Base-by-base conservation (phyloP, 2,113 vertebrate species). In the Pterocles gutturalis region DNA sequence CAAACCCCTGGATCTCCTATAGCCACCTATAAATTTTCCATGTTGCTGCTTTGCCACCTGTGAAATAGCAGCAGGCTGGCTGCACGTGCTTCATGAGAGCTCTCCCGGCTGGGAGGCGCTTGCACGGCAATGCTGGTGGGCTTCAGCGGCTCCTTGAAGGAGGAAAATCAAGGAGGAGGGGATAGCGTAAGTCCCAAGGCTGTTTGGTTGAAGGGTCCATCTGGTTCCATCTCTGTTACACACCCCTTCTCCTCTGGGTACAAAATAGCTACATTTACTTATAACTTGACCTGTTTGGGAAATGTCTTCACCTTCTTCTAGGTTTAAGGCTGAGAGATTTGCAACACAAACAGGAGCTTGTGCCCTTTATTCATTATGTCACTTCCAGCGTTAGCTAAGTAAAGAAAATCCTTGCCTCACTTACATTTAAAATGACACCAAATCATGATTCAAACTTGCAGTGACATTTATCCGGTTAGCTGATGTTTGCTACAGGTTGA, bases 381-480 rank as follows among this genome's bases (percentile, higher is more conserved):
- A 34, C 54, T 94, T 67, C 69, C 77, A 83, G 87, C 16, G 7
- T 86, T 91, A 93, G 75, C 36, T 80, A 80, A 96, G 91, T 93
- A 97, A 97, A 98, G 85, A 83, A 70, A 87, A 92, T 51, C 24
- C 57, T 82, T 77, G 62, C 96, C 94, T 94, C 60, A 53, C 66
- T 87, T 96, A 72, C 66, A 96, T 89, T 87, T 95, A 83, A 96
- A 97, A 97, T 94, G 82, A 94, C 93, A 97, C 43, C 43, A 48
- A 92, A 29, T 46, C 70, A 84, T 93, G 77, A 96, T 93, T 97
- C 81, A 93, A 97, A 97, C 82, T 60, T 79, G 49, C 88, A 77
- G 80, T 96, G 97, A 75, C 95, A 97, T 97, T 97, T 95, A 96
- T 94, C 93, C 90, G 58, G 82, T 90, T 88, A 97, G 92, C 80